These are phyloP conservation scores for Eurois occulta DNA, from an alignment of 2,888 invertebrate species.

Conservation along the genomic window DNA sequence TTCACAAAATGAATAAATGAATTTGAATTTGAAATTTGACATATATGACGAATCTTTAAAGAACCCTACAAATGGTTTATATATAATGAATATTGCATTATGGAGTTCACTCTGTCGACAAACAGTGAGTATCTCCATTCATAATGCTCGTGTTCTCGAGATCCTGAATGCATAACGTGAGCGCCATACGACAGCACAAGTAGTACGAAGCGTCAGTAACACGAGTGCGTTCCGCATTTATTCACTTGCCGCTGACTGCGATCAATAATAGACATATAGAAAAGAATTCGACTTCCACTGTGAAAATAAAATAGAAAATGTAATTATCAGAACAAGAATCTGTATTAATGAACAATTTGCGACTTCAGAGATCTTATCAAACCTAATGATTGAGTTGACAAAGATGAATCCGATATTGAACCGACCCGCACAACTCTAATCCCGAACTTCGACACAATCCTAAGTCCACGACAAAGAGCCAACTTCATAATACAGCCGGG, in stretches of 20 bases:
- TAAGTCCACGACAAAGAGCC: conserved; percentile 24
- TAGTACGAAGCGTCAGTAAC: not conserved
- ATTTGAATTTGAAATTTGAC: no score
- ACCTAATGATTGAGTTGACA: not conserved
- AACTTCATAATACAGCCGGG: conserved; percentile 34
- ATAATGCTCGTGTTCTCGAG: conserved; percentile 37
- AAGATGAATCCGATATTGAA: conserved; percentile 21
- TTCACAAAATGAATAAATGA: no score
- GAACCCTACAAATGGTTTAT: no score
- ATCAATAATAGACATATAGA: conserved; percentile 10
- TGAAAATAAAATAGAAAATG: not conserved
- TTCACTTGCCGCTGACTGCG: conserved; percentile 10
- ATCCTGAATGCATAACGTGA: conserved; percentile 50
- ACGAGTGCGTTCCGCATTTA: conserved; percentile 1
- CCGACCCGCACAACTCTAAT: conserved; percentile 16
- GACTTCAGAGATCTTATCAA: not conserved
- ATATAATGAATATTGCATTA: conserved; percentile 22
- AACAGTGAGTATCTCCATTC: conserved; percentile 29
- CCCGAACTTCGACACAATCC: conserved; percentile 19
- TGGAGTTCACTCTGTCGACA: conserved; percentile 13
- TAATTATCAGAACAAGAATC: not conserved
- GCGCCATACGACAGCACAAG: not conserved
- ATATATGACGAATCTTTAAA: no score
- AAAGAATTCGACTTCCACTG: not conserved
- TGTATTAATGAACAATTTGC: no score